Conservation (phyloP, 2,888 invertebrate genomes). For the Drosophila dives region DNA sequence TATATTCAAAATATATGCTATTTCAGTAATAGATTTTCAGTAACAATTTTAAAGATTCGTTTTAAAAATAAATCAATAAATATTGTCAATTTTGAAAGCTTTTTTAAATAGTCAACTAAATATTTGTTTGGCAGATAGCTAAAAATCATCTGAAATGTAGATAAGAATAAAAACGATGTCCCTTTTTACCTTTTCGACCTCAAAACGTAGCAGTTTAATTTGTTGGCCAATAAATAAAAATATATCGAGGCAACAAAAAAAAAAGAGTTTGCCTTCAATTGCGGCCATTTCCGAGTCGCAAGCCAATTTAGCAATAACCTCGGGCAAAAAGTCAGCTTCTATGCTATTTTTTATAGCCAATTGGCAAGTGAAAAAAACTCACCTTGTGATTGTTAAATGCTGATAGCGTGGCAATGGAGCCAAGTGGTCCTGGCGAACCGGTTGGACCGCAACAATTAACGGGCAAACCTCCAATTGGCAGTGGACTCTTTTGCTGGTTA, state of each 20-base stretch:
- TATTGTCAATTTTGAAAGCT: background rate
- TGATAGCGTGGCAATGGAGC: constrained; percentile 92
- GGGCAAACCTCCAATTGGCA: constrained; percentile 90
- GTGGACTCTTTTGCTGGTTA: constrained; percentile 88
- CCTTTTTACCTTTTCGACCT: constrained; percentile 7
- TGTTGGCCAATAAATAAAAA: constrained; percentile 64
- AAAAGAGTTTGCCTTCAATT: constrained; percentile 59
- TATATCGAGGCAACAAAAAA: constrained; percentile 9
- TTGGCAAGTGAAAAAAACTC: constrained; percentile 70
- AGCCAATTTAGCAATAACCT: constrained; percentile 41
- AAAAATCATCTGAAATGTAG: constrained; percentile 9
- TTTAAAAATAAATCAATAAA: background rate
- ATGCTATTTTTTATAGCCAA: constrained; percentile 48
- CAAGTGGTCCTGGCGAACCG: constrained; percentile 92
- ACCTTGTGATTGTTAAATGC: constrained; percentile 94
- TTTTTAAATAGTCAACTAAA: background rate
- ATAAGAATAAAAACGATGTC: constrained; percentile 23
- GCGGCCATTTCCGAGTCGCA: constrained; percentile 58
- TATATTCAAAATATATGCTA: background rate
- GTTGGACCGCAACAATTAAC: constrained; percentile 93
- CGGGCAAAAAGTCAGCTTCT: constrained; percentile 28
- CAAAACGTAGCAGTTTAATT: constrained; percentile 37
- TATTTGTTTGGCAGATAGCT: constrained; percentile 30
- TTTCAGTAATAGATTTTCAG: background rate
- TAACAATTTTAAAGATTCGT: background rate